These are phyloP conservation scores for Hoplodrina ambigua DNA, from an alignment of 2,888 invertebrate species.

Conservation along the genomic window DNA sequence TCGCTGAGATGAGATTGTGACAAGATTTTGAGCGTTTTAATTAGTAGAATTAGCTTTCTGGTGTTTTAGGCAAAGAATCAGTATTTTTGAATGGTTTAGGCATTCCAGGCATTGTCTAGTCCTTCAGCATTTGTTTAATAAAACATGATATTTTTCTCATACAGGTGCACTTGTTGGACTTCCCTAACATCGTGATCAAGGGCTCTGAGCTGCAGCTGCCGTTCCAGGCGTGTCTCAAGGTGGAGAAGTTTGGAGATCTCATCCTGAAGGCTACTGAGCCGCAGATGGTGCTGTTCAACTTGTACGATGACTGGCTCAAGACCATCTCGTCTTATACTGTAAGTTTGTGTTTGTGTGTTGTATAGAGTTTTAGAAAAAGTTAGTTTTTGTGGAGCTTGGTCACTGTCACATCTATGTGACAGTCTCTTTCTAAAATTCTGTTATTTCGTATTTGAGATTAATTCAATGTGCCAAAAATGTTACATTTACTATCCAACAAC, in stretches of 20 bases:
- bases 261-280: constrained; percentile 99
- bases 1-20: no score
- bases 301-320: constrained; percentile 99
- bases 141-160: not conserved
- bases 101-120: not conserved
- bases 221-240: constrained; percentile 99
- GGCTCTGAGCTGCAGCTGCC: constrained; percentile 99
- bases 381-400: no score
- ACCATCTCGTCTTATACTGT: constrained; percentile 99
- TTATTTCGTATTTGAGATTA: no score
- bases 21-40: no score
- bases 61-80: no score
- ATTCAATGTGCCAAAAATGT: no score
- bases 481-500: no score
- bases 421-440: no score
- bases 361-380: no score
- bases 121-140: not conserved
- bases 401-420: no score
- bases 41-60: no score
- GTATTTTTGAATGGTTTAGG: no score
- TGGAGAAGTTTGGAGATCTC: constrained; percentile 99
- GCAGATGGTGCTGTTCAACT: constrained; percentile 99
- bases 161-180: constrained; percentile 98
- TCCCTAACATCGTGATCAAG: constrained; percentile 99
- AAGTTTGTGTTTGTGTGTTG: constrained; percentile 63